Conservation (phyloP, 2,113 vertebrate species). For the Anguilla rostrata region DNA sequence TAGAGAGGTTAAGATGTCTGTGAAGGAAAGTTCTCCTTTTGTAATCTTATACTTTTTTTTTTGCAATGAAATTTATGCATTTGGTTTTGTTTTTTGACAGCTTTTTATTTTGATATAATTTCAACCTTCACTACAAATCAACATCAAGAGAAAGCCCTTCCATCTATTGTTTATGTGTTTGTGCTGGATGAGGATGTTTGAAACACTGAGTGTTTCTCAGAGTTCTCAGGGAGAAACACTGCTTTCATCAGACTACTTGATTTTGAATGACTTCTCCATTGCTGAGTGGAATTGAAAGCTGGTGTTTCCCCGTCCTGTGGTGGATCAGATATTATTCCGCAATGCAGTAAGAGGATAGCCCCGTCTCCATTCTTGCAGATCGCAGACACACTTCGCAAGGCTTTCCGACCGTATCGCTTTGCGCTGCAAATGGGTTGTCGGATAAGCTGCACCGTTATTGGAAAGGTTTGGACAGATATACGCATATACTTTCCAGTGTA, state of each 20-base stretch:
- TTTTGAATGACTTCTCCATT: not conserved
- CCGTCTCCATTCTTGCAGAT: conserved; percentile 43
- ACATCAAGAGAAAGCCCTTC: not conserved
- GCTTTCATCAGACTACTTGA: not conserved
- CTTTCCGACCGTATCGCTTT: conserved; percentile 36
- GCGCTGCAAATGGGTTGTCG: not conserved
- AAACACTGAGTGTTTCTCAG: not conserved
- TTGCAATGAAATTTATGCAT: not conserved
- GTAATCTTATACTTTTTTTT: not conserved
- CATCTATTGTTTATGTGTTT: not conserved
- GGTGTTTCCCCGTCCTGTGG: not conserved
- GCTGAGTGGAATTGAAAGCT: conserved; percentile 15
- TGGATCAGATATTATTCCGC: conserved; percentile 38
- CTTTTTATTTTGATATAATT: not conserved
- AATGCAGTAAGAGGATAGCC: conserved; percentile 53
- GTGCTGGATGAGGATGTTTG: not conserved
- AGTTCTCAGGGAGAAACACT: not conserved
- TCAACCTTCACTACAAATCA: not conserved
- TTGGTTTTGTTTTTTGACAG: not conserved
- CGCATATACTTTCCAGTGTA: conserved; percentile 2
- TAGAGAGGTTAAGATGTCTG: not conserved
- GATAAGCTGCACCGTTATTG: not conserved
- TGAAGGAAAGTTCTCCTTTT: not conserved
- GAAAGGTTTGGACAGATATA: not conserved
- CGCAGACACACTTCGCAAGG: conserved; percentile 41